Evolutionary conservation across 1,140 invertebrate genomes (phyloP).

Genomic region (Euura saliciscinereae): DNA sequence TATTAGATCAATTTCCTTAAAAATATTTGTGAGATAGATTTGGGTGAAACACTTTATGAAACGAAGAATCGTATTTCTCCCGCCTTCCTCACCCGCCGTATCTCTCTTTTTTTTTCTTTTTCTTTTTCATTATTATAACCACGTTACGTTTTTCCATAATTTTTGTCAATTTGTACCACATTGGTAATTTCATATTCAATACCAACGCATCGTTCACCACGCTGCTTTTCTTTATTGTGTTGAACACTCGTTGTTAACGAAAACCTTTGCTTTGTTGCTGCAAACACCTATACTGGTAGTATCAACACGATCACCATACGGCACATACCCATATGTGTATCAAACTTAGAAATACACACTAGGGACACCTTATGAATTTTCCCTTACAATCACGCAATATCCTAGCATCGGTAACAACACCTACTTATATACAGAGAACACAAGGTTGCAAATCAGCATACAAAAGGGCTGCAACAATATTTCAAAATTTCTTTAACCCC

Average conservation of each 20-base stretch:
- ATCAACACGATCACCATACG: background rate
- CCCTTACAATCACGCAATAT: slow-evolving; percentile 1
- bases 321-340: background rate
- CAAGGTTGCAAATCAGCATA: slow-evolving; percentile 56
- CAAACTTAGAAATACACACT: background rate
- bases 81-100: background rate
- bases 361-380: background rate
- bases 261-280: slow-evolving; percentile 5
- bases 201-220: background rate
- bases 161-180: background rate
- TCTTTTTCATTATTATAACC: no score
- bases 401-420: slow-evolving; percentile 25
- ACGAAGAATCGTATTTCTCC: background rate
- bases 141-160: no score
- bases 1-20: background rate
- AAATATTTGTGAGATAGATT: background rate
- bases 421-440: slow-evolving; percentile 49
- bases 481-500: slow-evolving; percentile 24
- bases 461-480: slow-evolving; percentile 58
- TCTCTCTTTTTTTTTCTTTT: background rate
- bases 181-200: background rate
- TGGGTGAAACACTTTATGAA: background rate
- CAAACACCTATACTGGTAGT: slow-evolving; percentile 3
- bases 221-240: background rate
- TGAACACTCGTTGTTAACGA: background rate